Percentiles rank a stretch among this genome's conserved stretches.
Conservation (phyloP, 1,140 invertebrate species). For the Teleopsis dalmanni region DNA sequence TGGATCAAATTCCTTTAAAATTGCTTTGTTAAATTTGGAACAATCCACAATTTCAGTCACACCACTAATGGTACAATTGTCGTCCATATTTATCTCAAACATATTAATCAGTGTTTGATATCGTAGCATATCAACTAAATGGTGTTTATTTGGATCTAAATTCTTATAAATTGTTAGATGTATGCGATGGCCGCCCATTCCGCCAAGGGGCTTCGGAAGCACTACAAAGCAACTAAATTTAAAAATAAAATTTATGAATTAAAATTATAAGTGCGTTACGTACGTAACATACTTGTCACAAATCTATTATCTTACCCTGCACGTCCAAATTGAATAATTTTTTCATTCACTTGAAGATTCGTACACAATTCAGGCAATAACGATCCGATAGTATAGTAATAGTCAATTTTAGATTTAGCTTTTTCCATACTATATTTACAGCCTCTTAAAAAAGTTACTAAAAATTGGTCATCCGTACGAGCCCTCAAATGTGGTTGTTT, state of each 20-base stretch:
- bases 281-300: not conserved
- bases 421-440: slow-evolving; percentile 58
- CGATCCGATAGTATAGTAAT: slow-evolving; percentile 51
- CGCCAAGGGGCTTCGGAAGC: slow-evolving; percentile 30
- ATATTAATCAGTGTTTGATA: slow-evolving; percentile 32
- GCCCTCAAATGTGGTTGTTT: slow-evolving; percentile 51
- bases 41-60: slow-evolving; percentile 45
- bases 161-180: slow-evolving; percentile 39
- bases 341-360: slow-evolving; percentile 8
- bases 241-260: not conserved
- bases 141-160: slow-evolving; percentile 36
- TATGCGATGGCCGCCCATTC: slow-evolving; percentile 43
- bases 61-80: slow-evolving; percentile 21
- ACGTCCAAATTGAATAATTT: not conserved
- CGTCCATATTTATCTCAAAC: slow-evolving; percentile 27
- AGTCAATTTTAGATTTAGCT: slow-evolving; percentile 54
- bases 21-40: slow-evolving; percentile 28
- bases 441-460: slow-evolving; percentile 52
- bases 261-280: not conserved
- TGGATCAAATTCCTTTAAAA: slow-evolving; percentile 44
- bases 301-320: slow-evolving; percentile 7
- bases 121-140: slow-evolving; percentile 27
- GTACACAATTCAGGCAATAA: slow-evolving; percentile 48
- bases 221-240: slow-evolving; percentile 1
- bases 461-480: slow-evolving; percentile 49